A percentile compares a stretch with the other conserved stretches of the same genome.
These are phyloP conservation scores for Echeneis naucrates DNA, from an alignment of 2,797 vertebrate genomes.

Conservation along the genomic window DNA sequence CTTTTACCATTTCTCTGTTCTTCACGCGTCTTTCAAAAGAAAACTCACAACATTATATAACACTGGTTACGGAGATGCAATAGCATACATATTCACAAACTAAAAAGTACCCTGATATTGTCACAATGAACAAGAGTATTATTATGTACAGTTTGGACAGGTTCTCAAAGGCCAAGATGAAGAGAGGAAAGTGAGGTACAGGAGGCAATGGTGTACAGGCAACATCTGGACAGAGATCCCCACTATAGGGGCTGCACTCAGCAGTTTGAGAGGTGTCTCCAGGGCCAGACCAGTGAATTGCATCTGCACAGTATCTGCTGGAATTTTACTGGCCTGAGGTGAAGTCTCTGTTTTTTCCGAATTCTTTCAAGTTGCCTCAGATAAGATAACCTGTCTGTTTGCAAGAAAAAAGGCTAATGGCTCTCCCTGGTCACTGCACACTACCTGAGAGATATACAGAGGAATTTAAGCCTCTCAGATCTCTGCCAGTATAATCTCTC, in stretches of 20 bases:
- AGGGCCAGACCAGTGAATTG: conserved; percentile 36
- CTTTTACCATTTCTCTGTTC: not conserved
- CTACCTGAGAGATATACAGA: conserved; percentile 50
- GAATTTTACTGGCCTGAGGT: conserved; percentile 62
- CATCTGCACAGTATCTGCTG: conserved; percentile 40
- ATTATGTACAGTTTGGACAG: conserved; percentile 44
- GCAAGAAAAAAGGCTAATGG: conserved; percentile 58
- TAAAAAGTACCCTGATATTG: conserved; percentile 76
- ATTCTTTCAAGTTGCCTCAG: conserved; percentile 57
- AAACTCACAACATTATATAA: conserved; percentile 18
- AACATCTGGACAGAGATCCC: conserved; percentile 60
- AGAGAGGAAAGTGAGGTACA: conserved; percentile 52
- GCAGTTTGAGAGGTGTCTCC: conserved; percentile 59
- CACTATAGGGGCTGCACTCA: conserved; percentile 31
- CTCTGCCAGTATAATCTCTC: conserved; percentile 49
- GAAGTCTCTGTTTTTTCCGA: conserved; percentile 18
- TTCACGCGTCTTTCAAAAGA: conserved; percentile 1
- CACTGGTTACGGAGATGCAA: conserved; percentile 34
- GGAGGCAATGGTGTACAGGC: conserved; percentile 38
- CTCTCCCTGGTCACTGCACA: conserved; percentile 51
- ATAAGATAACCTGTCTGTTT: conserved; percentile 59
- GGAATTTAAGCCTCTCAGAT: conserved; percentile 54
- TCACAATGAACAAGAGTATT: conserved; percentile 39
- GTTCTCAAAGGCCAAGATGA: conserved; percentile 20
- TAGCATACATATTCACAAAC: conserved; percentile 38